Evolutionary conservation across 2,888 invertebrate species (phyloP).

Genomic region (Acheta domesticus): DNA sequence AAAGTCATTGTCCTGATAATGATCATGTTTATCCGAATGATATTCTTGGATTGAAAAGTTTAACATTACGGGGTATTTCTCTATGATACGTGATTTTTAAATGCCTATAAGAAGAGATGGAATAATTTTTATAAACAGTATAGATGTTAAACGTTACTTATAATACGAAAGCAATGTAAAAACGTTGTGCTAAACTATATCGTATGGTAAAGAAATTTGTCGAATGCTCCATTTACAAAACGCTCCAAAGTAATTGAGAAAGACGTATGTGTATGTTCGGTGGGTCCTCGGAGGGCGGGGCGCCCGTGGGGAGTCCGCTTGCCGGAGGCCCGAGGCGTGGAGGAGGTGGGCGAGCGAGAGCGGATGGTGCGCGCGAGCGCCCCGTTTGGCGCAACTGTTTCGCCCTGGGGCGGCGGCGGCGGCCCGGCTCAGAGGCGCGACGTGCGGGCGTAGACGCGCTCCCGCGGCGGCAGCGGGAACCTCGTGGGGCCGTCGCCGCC

Average conservation of each 20-base stretch:
- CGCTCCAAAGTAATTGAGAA: background rate
- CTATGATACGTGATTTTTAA: background rate
- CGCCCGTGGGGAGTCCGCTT: too few species aligned
- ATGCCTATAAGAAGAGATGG: background rate
- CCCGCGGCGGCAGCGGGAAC: slow-evolving; percentile 30
- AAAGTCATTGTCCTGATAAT: background rate
- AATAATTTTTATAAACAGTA: background rate
- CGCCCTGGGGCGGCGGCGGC: background rate
- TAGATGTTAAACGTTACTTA: background rate
- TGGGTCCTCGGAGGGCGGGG: too few species aligned
- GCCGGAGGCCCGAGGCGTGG: too few species aligned
- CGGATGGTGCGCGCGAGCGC: too few species aligned
- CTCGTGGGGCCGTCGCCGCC: background rate
- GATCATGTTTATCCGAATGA: slow-evolving; percentile 8
- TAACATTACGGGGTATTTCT: background rate
- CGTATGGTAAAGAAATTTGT: background rate
- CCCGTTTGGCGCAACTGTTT: background rate
- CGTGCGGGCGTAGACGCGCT: slow-evolving; percentile 22
- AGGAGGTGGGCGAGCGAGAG: too few species aligned
- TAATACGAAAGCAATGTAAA: slow-evolving; percentile 3
- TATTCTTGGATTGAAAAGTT: slow-evolving; percentile 6
- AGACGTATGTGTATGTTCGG: background rate
- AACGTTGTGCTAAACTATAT: background rate
- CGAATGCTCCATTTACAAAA: background rate
- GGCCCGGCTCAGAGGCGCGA: slow-evolving; percentile 20